Evolutionary conservation across 2,888 invertebrate genomes (phyloP), one percentile per base, ranked within the genome.

Genomic region (Mesorhabditis spiculigera): DNA sequence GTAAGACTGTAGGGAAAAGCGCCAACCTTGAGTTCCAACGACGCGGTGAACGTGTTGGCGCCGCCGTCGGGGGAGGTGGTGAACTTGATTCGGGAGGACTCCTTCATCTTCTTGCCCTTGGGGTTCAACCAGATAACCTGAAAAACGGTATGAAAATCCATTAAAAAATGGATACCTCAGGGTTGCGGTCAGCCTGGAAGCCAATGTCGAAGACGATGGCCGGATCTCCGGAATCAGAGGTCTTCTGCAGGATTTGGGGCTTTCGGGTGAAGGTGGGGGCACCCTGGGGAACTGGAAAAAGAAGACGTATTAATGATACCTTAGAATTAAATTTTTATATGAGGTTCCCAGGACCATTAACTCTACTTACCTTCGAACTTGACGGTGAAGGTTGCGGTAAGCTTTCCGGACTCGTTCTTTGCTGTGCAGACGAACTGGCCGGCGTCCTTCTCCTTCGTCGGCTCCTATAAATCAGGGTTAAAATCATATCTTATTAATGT

Each of bases 361-460:
- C 13, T 13, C 58, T 45, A 41, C 45, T 10, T 63, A 82, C 82
- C 83, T 79, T 86, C 86, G 73, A 86, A 86, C 73, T 86, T 86
- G 73, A 86, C 86, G 68, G 85, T 85, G 81, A 86, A 86, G 42
- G 86, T 86, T 71, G 86, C 86, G 65, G 86, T 86, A 44, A 86
- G 78, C 73, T 86, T 86, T 71, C 86, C 86, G 16, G 86, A 86
- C 71, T 86, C 84, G 78, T 86, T 86, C 76, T 84, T 86, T 66
- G 84, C 86, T 5, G 86, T 86, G 78, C 86, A 86, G 67, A 86
- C 82, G 71, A 86, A 86, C 73, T 86, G 86, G 63, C 86, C 86
- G 68, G 86, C 86, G 76, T 86, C 86, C 76, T 86, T 86, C 86
- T 94, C 93, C 80, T 94, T 91, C 86, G 93, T 93, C 78, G 95